Evolutionary conservation across 1,140 invertebrate genomes (phyloP).

Genomic region (Dendrolimus punctatus): DNA sequence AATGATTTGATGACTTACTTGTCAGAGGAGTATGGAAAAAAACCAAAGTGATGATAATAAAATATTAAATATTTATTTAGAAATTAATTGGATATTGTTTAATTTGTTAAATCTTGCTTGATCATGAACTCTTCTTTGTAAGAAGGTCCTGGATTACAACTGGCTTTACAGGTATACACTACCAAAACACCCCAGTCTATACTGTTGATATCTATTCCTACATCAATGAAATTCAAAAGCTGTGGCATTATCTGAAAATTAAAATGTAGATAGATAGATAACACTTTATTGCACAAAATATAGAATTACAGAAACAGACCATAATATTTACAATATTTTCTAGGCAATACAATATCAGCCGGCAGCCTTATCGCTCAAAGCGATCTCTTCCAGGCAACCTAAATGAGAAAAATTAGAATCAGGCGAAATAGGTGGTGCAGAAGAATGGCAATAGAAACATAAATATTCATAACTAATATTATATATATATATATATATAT

Average conservation of each 20-base stretch:
- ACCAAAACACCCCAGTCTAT: conserved; percentile 93
- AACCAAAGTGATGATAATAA: conserved; percentile 24
- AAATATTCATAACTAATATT: no score
- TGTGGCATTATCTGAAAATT: conserved; percentile 94
- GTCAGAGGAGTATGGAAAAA: conserved; percentile 70
- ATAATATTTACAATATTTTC: no score
- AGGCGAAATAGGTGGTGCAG: no score
- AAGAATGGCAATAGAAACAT: no score
- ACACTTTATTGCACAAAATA: no score
- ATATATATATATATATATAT: no score
- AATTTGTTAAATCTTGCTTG: conserved; percentile 86
- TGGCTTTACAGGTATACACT: conserved; percentile 88
- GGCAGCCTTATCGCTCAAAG: no score
- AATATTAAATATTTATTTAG: conserved; percentile 12
- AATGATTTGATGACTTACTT: conserved; percentile 87
- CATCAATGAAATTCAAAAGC: conserved; percentile 82
- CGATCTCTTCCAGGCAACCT: no score
- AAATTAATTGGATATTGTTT: conserved; percentile 18
- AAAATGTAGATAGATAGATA: no score
- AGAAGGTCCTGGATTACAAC: conserved; percentile 76
- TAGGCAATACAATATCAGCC: no score
- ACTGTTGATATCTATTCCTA: conserved; percentile 78
- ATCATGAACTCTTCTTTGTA: conserved; percentile 87
- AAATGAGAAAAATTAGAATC: no score
- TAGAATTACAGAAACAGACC: no score